phyloP scores from a whole-genome alignment of 92 coral and sea anemone species.

The Actinernus sp. region DNA sequence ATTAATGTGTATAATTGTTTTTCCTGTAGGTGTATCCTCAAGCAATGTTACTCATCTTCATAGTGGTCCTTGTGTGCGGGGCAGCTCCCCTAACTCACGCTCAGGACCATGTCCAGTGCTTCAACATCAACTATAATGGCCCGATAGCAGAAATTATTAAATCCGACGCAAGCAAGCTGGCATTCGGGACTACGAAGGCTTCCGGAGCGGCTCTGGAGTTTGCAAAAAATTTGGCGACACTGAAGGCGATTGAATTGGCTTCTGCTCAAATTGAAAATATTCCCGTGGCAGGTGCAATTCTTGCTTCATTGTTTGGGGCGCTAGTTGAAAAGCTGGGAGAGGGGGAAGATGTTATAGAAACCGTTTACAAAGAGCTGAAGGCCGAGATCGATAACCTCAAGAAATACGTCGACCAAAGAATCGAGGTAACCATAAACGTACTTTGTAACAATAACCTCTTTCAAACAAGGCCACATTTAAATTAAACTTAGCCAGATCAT shows the following conservation, averaged over 20 bases:
- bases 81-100: constrained; percentile 3
- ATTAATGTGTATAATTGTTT: too few species aligned
- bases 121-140: constrained; percentile 7
- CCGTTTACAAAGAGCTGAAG: constrained; percentile 8
- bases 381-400: constrained; percentile 2
- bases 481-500: too few species aligned
- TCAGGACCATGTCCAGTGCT: not conserved
- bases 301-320: not conserved
- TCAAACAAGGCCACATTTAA: constrained; percentile 1
- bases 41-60: not conserved
- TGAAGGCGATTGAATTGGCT: too few species aligned
- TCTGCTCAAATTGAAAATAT: not conserved
- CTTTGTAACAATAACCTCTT: not conserved
- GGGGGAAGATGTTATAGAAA: not conserved
- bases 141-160: constrained; percentile 8
- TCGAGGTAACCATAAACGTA: not conserved
- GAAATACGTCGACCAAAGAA: constrained; percentile 13
- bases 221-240: not conserved
- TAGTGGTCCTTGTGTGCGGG: not conserved
- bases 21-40: too few species aligned
- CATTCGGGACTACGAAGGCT: not conserved
- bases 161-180: constrained; percentile 10
- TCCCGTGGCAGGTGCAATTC: not conserved
- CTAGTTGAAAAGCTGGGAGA: not conserved
- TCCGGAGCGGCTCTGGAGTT: not conserved